Evolutionary conservation across 2,888 invertebrate species (phyloP), one percentile per base, ranked within the genome.

Genomic region (Drosophila sordidula): DNA sequence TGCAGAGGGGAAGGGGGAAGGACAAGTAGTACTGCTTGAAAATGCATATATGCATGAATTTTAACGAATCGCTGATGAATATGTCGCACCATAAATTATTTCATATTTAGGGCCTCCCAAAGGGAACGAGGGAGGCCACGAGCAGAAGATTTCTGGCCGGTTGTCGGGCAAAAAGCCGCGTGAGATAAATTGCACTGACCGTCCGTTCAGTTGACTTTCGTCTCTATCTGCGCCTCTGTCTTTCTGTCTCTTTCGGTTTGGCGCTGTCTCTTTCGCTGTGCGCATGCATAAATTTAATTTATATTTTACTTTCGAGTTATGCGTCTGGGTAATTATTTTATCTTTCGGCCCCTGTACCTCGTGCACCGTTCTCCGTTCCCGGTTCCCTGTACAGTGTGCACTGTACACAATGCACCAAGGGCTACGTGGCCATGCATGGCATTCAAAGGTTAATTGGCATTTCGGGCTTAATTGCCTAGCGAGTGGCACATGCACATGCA

Each of bases 21-120:
- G 16, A 8, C 16, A 36, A 38, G 34, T 12, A 44, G 74, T 57
- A 50, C 64, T 67, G 80, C 79, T 77, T 68, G 72, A 83, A 87
- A 90, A 85, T 84, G 87, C 71, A 89, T 78, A 70, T 75, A 89
- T 89, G 89, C 85, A 85, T 81, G 87, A 81, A 77, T 87, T 90
- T 90, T 89, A 89, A 90, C 87, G 87, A 89, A 89, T 90, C 86
- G 81, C 88, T 90, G 90, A 90, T 91, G 90, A 87, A 90, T 90
- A 89, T 87, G 88, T 90, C 89, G 89, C 89, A 76, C 85, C 89
- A 89, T 90, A 91, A 90, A 90, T 90, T 89, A 90, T 87, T 85
- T 89, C 85, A 79, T 89, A 87, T 85, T 85, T 81, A 85, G 85
- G 70, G 86, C 46, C 11, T 11, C 18, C 65, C 58, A 54, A 29